These are phyloP conservation scores for Liparis tanakae DNA, from an alignment of 2,797 vertebrate species.

Conservation along the genomic window DNA sequence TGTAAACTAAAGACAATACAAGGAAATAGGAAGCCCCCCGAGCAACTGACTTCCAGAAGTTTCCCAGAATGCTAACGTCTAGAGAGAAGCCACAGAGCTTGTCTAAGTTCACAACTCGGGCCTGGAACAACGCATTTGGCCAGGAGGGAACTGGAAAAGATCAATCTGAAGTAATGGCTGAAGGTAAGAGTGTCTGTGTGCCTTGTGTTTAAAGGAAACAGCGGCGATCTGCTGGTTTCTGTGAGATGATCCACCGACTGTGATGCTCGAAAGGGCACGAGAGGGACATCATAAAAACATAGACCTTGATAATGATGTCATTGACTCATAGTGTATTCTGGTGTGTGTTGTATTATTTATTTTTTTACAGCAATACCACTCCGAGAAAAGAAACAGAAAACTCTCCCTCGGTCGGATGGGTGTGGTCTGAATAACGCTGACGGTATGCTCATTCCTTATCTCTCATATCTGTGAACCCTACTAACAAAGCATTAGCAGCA, in stretches of 20 bases:
- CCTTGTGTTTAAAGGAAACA: neutral
- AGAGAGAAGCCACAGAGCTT: constrained; percentile 20
- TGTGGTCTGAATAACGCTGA: constrained; percentile 73
- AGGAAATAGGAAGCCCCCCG: constrained; percentile 78
- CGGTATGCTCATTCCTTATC: constrained; percentile 57
- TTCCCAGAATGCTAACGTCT: constrained; percentile 48
- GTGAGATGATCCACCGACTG: neutral
- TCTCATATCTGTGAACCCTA: neutral
- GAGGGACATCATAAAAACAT: neutral
- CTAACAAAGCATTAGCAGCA: neutral
- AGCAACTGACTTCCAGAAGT: constrained; percentile 57
- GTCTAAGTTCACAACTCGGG: constrained; percentile 20
- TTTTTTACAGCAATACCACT: constrained; percentile 68
- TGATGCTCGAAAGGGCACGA: neutral
- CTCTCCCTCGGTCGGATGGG: constrained; percentile 74
- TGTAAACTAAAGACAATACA: constrained; percentile 71
- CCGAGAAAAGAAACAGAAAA: constrained; percentile 75
- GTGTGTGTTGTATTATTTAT: constrained; percentile 29
- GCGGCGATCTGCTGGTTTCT: neutral
- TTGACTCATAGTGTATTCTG: neutral
- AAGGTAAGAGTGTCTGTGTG: constrained; percentile 66
- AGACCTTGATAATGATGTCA: neutral
- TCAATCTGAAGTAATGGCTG: constrained; percentile 67
- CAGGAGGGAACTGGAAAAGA: constrained; percentile 34
- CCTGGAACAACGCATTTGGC: constrained; percentile 34